These are phyloP conservation scores for Rhea americana DNA, from an alignment of 2,113 vertebrate genomes.

Conservation along the genomic window DNA sequence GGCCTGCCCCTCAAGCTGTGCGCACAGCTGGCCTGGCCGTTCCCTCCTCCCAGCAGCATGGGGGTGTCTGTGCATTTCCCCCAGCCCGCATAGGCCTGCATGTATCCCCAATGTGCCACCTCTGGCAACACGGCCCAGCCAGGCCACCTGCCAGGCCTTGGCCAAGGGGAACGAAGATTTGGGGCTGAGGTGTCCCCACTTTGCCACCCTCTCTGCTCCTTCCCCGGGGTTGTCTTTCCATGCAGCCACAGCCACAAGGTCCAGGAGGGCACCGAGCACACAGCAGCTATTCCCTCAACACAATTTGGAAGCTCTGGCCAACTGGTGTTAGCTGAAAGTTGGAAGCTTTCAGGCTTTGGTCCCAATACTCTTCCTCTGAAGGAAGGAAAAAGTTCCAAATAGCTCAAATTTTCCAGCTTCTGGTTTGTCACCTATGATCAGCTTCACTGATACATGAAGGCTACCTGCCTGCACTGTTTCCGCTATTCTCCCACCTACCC, in stretches of 20 bases:
- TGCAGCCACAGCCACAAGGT: neutral
- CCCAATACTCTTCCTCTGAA: neutral
- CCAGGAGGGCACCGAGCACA: neutral
- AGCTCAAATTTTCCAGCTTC: neutral
- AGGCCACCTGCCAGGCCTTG: neutral
- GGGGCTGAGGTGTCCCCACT: neutral
- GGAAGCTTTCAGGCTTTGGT: neutral
- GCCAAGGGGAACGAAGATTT: neutral
- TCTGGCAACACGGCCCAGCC: neutral
- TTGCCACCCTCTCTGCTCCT: neutral
- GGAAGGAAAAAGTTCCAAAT: neutral
- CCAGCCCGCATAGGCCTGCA: neutral
- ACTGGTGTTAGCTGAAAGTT: neutral
- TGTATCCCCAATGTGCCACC: neutral
- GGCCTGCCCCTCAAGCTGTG: neutral
- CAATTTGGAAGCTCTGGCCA: fast-evolving
- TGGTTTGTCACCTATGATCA: fast-evolving
- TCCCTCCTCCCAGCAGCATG: neutral
- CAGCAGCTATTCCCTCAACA: fast-evolving
- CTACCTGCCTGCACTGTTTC: neutral
- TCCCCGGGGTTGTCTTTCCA: neutral
- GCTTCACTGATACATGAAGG: fast-evolving
- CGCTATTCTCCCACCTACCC: neutral
- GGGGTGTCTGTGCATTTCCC: neutral
- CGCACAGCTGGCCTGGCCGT: neutral